A percentile compares a stretch with the other conserved stretches of the same genome.
Evolutionary conservation across 2,113 vertebrate species (phyloP).

Genomic region (Rhea americana): DNA sequence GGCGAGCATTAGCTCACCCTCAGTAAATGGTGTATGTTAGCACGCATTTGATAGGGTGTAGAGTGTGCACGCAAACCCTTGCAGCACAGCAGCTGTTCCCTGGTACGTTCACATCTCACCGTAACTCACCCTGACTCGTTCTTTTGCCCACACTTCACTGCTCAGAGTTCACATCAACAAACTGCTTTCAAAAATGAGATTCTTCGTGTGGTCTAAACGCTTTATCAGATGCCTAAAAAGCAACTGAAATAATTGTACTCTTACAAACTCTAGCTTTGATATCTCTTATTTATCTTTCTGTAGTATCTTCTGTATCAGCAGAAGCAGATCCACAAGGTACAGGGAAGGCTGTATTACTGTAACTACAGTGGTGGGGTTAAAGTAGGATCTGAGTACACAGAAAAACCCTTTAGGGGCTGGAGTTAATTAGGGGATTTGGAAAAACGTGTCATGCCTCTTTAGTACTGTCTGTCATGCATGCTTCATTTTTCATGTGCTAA

Average conservation of each 20-base stretch:
- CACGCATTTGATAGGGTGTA: neutral
- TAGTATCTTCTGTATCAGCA: rapidly evolving
- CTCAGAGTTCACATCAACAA: rapidly evolving
- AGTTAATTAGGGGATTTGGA: neutral
- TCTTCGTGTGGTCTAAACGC: rapidly evolving
- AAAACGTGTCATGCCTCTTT: neutral
- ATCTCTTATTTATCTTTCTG: neutral
- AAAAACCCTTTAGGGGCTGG: neutral
- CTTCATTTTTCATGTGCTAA: neutral
- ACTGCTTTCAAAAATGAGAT: neutral
- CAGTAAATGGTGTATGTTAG: neutral
- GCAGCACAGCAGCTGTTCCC: neutral
- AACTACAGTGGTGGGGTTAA: rapidly evolving
- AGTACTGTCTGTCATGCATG: neutral
- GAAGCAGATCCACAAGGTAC: rapidly evolving
- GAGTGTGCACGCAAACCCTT: neutral
- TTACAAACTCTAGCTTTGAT: neutral
- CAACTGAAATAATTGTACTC: rapidly evolving
- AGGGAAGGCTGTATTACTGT: rapidly evolving
- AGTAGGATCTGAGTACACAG: rapidly evolving
- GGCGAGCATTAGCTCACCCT: too few relatives aligned
- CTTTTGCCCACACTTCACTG: rapidly evolving
- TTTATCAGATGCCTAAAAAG: rapidly evolving
- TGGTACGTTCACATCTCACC: rapidly evolving
- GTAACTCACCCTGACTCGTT: rapidly evolving